Base-by-base conservation (phyloP, 2,888 invertebrate species). In the Tineola bisselliella region DNA sequence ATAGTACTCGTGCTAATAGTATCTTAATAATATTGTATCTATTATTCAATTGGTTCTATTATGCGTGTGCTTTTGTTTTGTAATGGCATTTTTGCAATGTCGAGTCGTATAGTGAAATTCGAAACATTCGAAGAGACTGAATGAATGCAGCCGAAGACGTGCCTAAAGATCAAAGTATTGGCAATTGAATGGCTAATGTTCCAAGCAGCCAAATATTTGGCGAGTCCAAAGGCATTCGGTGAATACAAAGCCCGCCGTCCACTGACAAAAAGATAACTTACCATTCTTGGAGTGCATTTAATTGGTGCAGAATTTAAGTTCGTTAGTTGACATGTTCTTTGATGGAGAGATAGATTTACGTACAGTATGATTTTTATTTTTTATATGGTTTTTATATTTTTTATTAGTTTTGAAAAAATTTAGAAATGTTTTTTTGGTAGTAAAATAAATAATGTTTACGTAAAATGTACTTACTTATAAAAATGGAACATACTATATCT, bases 231-330 rank as follows among this genome's bases (percentile, higher is more conserved):
- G 74, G 74, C 70, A 69, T 75, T 76, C 81, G 79, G 80, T 72
- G 67, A 65, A 65, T 69, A 76, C 80, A 82, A 82, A 83, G 81
- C 72, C 70, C 67, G 70, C 69, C 69, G 63, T 67, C 44, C 44
- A 63, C 67, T 65, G 63, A 68, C 77, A 82, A 82, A 83, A 84
- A 83, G 68, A 74, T 69, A 66, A 70, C 69, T 69, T 67, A 66
- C 72, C 73, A 68, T 75, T 75, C 76, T 72, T 67, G 70, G 72
- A 73, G 72, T 72, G 73, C 71, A 69, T 75, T 79, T 81, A 79
- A 83, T 81, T 82, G 79, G 76, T 72, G 67, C 66, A 67, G 67
- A 67, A 69, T 66, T 60, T 62, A 62, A 64, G 64, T 69, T 65
- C 65, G 66, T 68, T 66, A 61, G 65, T 65, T 65, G 64, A 64